phyloP scores from a whole-genome alignment of 2,797 vertebrate genomes.

The Dermochelys coriacea region DNA sequence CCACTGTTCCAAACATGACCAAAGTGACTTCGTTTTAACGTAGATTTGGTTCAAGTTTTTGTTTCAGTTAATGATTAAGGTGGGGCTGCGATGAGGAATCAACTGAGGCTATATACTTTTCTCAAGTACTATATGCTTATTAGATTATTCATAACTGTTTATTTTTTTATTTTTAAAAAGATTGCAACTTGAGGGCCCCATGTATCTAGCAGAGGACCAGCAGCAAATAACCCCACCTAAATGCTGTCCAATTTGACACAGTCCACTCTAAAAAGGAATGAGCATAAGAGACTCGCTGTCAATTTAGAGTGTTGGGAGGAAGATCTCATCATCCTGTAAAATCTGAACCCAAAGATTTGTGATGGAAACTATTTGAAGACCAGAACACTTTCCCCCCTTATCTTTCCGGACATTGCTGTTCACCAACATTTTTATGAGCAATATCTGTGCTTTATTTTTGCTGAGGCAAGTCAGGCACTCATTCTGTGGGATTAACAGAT shows the following conservation, averaged over 20 bases:
- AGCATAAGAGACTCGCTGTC: not conserved
- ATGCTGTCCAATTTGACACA: not conserved
- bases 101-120: not conserved
- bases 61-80: not conserved
- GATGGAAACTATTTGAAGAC: not conserved
- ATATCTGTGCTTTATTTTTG: constrained; percentile 26
- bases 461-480: constrained; percentile 4
- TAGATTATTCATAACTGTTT: too few species aligned
- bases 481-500: not conserved
- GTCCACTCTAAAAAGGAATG: not conserved
- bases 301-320: not conserved
- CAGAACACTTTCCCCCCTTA: rapidly evolving
- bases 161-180: too few species aligned
- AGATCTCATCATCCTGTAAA: not conserved
- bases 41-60: not conserved
- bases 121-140: not conserved
- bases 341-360: not conserved
- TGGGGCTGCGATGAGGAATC: constrained; percentile 2
- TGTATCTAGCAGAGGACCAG: rapidly evolving
- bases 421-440: not conserved
- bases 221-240: not conserved
- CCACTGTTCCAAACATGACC: constrained; percentile 25
- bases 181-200: not conserved
- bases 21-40: not conserved
- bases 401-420: not conserved